These are phyloP conservation scores for Eulemur macaco DNA, from an alignment of 2,113 vertebrate genomes.

Conservation along the genomic window DNA sequence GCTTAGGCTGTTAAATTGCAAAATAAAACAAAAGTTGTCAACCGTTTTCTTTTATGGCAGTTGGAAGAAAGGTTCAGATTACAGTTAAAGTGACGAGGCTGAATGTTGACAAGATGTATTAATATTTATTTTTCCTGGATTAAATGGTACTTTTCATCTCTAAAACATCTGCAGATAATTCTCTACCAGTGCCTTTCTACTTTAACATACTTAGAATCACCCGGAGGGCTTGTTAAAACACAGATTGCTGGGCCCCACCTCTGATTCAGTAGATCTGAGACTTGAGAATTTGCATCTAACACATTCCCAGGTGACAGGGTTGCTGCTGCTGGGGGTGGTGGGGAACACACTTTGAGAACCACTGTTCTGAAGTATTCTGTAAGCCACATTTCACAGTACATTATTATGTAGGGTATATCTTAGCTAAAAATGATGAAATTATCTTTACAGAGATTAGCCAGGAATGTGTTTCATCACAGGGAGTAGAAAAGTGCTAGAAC, in stretches of 20 bases:
- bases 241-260: neutral
- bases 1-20: conserved; percentile 54
- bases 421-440: neutral
- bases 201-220: neutral
- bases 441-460: neutral
- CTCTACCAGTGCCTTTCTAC: neutral
- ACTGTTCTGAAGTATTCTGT: neutral
- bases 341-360: neutral
- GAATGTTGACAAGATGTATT: conserved; percentile 19
- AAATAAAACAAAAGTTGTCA: conserved; percentile 61
- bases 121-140: neutral
- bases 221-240: neutral
- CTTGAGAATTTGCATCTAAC: neutral
- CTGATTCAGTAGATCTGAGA: neutral
- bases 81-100: conserved; percentile 13
- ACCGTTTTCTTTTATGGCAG: conserved; percentile 53
- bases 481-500: neutral
- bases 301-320: neutral
- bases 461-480: neutral
- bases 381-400: neutral
- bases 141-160: neutral
- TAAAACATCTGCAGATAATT: neutral
- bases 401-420: neutral
- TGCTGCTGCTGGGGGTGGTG: neutral
- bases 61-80: conserved; percentile 34